Evolutionary conservation across 2,797 vertebrate species (phyloP), one percentile per base, ranked within the genome.

Genomic region (Tympanoctomys barrerae): DNA sequence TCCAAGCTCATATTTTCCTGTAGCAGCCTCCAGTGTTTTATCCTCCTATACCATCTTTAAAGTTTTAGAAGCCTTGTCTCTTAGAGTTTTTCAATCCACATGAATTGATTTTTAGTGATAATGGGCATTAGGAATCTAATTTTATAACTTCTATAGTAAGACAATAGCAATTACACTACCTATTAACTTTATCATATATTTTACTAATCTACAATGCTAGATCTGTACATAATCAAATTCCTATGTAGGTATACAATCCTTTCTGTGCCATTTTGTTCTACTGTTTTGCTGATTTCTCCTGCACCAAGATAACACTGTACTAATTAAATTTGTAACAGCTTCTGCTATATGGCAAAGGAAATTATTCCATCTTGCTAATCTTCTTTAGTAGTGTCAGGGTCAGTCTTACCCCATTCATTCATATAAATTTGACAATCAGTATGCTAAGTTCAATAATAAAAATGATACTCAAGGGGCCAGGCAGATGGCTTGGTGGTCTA

Each of bases 371-470:
- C 70, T 68, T 36, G 1, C 14, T 77, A 42, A 22, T 66, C 33
- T 52, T 59, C 36, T 84, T n/a, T 42, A 81, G 33, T 42, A 87
- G 26, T 39, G 33, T 13, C 36, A 31, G 7, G 26, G 46, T 49
- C 3, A 54, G 12, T 54, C 52, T 54, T 13, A 54, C 36, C 16
- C 0, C 61, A 24, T 36, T 64, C 33, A 80, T 31, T 83, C 61
- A 79, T 26, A 70, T 49, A 71, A 82, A 70, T 59, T 36, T 92
- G 36, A 90, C 46, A 94, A 83, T 64, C 31, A 86, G 83, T 24
- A 14, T 46, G 66, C 61, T n/a, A 80, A 80, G 7, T 57, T 90
- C 31, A 10, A 13, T 66, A 91, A 71, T 19, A 66, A 94, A 94
- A 90, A 71, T 52, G 61, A 39, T 24, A 68, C 16, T n/a, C 49